Evolutionary conservation across 2,888 invertebrate species (phyloP).

Genomic region (Chrysodeixis includens): DNA sequence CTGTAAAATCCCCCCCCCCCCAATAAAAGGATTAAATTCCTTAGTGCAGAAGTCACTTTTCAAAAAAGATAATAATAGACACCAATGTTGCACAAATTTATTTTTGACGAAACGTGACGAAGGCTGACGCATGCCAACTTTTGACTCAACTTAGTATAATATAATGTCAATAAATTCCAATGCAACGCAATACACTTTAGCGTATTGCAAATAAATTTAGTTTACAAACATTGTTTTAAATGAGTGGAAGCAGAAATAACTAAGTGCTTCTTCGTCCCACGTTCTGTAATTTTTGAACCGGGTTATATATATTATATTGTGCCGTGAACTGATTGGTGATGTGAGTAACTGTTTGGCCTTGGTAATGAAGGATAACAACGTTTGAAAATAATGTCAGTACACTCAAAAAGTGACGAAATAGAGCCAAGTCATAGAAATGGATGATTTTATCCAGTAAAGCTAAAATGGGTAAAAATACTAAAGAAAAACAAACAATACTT

Average conservation of each 20-base stretch:
- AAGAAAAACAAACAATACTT: too few relatives aligned
- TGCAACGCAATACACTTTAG: constrained; percentile 9
- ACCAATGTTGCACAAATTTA: too few relatives aligned
- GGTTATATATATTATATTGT: background rate
- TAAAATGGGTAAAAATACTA: too few relatives aligned
- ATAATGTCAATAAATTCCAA: constrained; percentile 43
- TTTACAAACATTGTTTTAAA: background rate
- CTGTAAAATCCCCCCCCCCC: too few relatives aligned
- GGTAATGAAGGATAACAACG: background rate
- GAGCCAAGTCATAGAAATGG: too few relatives aligned
- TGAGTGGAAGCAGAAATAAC: background rate
- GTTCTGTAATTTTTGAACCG: background rate
- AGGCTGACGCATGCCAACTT: constrained; percentile 16
- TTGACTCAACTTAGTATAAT: constrained; percentile 7
- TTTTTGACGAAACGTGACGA: constrained; percentile 14
- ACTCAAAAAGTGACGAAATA: too few relatives aligned
- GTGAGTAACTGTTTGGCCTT: background rate
- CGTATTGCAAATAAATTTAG: background rate
- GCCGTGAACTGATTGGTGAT: background rate
- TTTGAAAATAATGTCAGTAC: too few relatives aligned
- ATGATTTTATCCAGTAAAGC: too few relatives aligned
- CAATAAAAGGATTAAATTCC: too few relatives aligned
- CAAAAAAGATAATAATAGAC: too few relatives aligned
- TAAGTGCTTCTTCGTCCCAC: background rate
- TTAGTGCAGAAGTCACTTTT: too few relatives aligned